Base-by-base conservation (phyloP, 35 echinoderm and acorn worm species). In the Hemicentrotus pulcherrimus region DNA sequence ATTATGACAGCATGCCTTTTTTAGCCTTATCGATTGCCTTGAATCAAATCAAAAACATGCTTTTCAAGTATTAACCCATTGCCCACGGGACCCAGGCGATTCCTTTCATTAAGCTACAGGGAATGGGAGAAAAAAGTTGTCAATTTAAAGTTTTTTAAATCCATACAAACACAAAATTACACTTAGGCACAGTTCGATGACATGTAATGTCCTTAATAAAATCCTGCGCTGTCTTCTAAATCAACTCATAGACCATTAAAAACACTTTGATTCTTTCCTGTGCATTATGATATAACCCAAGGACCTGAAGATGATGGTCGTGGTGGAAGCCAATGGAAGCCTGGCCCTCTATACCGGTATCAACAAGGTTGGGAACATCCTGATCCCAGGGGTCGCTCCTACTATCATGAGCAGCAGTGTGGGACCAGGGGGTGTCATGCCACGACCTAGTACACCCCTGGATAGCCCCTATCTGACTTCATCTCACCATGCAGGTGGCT, bases 361-460 rank as follows among this genome's bases (percentile, higher is more conserved):
- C 32, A 86, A 94, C 15, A 97, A 99, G 97, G 98, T 99, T 18
- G 92, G 78, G 32, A 93, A 93, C 61, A 32, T 86, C 31, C 55
- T 86, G n/a, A 19, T 86, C n/a, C 31, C 94, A 16, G 59, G 94
- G 30, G 78, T 94, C 22, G 60, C 60, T 16, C 94, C 94, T 31
- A 71, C 59, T 32, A 86, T 94, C 60, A 94, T 71, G 78, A 88
- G 85, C 86, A 96, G 92, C 35, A 91, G 33, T 55, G 50, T 48
- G 1, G 88, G 32, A 28, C 32, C 93, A 28, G 59, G 91, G 14
- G 86, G 88, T 33, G 61, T 94, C 46, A 92, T 96, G 86, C 98
- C 98, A 70, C 94, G 98, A 28, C 98, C 98, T 5, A 99, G 98
- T 94, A 99, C 97, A 7, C 98, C 98, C 2, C 87, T 99, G 14